A percentile compares a stretch with the other conserved stretches of the same genome.
Conservation (phyloP, 2,888 invertebrate genomes). For the Hemithea aestivaria region DNA sequence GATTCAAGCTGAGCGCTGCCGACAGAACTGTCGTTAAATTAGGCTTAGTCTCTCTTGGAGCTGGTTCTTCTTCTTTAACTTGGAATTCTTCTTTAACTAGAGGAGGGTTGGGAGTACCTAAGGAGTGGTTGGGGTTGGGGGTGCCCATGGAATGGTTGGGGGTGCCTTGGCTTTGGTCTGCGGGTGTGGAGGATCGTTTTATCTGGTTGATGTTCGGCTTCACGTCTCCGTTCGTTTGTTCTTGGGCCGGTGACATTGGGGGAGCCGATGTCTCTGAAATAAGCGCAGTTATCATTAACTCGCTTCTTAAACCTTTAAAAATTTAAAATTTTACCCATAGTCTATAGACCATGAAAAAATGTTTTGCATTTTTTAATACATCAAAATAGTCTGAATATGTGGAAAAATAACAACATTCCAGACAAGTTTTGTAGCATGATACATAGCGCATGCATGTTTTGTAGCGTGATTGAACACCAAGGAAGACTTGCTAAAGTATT, state of each 20-base stretch:
- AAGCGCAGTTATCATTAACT: too few species aligned
- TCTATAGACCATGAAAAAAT: too few species aligned
- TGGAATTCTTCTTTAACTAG: slow-evolving; percentile 66
- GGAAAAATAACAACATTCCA: too few species aligned
- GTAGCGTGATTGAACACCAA: too few species aligned
- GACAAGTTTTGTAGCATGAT: too few species aligned
- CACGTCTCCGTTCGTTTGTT: slow-evolving; percentile 50
- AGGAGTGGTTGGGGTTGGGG: slow-evolving; percentile 49
- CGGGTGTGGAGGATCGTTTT: slow-evolving; percentile 64
- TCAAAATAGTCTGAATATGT: too few species aligned
- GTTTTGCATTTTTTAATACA: too few species aligned
- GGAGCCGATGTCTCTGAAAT: slow-evolving; percentile 44
- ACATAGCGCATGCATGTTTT: too few species aligned
- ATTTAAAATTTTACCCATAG: too few species aligned
- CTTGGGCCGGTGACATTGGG: slow-evolving; percentile 64
- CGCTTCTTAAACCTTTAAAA: too few species aligned
- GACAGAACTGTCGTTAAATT: slow-evolving; percentile 54
- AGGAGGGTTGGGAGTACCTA: slow-evolving; percentile 61
- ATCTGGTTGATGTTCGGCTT: slow-evolving; percentile 72
- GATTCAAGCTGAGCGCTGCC: slow-evolving; percentile 76
- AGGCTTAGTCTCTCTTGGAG: slow-evolving; percentile 55
- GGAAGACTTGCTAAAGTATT: too few species aligned
- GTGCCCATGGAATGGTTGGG: slow-evolving; percentile 63
- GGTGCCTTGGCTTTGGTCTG: slow-evolving; percentile 65
- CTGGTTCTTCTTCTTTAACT: slow-evolving; percentile 61